Evolutionary conservation across 2,797 vertebrate species (phyloP).

Genomic region (Sphaeramia orbicularis): DNA sequence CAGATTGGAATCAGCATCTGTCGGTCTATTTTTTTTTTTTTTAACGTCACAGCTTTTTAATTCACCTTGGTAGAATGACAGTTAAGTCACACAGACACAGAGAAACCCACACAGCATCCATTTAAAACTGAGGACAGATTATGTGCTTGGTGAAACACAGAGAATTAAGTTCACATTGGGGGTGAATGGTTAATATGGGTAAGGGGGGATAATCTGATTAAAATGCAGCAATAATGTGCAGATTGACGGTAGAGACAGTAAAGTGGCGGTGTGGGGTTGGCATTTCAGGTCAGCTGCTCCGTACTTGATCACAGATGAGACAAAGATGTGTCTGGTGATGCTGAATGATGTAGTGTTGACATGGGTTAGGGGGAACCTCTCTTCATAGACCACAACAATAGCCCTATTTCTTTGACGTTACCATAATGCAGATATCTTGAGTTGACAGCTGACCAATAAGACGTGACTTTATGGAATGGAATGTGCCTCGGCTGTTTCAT

Average conservation of each 20-base stretch:
- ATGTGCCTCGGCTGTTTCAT: not conserved
- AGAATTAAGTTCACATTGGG: conserved; percentile 62
- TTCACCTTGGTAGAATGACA: conserved; percentile 35
- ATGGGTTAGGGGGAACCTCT: not conserved
- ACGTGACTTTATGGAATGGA: not conserved
- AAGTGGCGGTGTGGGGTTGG: conserved; percentile 9
- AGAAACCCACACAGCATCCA: conserved; percentile 2
- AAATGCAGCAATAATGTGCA: conserved; percentile 40
- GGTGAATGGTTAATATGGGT: conserved; percentile 67
- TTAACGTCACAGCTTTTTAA: conserved; percentile 31
- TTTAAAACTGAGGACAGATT: conserved; percentile 46
- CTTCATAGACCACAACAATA: not conserved
- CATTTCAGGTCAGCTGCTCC: conserved; percentile 18
- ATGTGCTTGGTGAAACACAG: conserved; percentile 50
- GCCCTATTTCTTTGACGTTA: not conserved
- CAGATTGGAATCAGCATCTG: conserved; percentile 55
- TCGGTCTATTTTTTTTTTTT: conserved; percentile 22
- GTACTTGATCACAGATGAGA: conserved; percentile 6
- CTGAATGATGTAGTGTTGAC: conserved; percentile 13
- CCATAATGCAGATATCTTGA: not conserved
- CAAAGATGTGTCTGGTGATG: conserved; percentile 16
- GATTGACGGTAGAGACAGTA: conserved; percentile 33
- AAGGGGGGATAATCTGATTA: conserved; percentile 72
- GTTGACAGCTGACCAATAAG: not conserved
- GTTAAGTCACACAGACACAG: conserved; percentile 3